phyloP scores from a whole-genome alignment of 2,113 vertebrate genomes.

The Amazona vittata region DNA sequence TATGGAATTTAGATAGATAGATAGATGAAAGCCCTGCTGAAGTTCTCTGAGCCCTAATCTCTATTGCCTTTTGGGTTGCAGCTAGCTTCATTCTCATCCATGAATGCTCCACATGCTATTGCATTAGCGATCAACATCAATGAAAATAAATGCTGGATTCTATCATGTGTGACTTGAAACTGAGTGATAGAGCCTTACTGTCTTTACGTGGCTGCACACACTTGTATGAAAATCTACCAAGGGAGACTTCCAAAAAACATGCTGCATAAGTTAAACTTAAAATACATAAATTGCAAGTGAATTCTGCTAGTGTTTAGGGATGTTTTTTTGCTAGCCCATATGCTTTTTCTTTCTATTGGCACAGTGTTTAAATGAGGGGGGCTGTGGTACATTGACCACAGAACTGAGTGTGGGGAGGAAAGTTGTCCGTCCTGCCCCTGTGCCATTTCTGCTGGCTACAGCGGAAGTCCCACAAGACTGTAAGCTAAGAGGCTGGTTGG shows the following conservation, averaged over 20 bases:
- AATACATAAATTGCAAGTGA: background rate
- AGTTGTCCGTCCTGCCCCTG: background rate
- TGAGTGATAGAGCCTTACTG: background rate
- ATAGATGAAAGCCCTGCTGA: background rate
- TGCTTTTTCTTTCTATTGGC: background rate
- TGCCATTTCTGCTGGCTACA: background rate
- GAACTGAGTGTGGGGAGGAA: background rate
- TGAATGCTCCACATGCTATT: background rate
- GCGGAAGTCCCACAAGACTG: accelerated
- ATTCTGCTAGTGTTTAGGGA: background rate
- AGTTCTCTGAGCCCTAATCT: background rate
- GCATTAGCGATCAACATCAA: background rate
- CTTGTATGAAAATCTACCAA: background rate
- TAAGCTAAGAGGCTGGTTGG: background rate
- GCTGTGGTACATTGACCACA: background rate
- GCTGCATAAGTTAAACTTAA: background rate
- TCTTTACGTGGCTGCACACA: background rate
- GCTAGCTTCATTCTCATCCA: background rate
- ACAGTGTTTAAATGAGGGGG: background rate
- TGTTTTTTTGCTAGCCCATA: background rate
- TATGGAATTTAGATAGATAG: background rate
- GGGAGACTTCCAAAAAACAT: background rate
- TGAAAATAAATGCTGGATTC: background rate
- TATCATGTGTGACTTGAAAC: background rate
- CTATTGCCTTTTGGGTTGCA: background rate